Evolutionary conservation across 2,113 vertebrate genomes (phyloP).

Genomic region (Myotis yumanensis): DNA sequence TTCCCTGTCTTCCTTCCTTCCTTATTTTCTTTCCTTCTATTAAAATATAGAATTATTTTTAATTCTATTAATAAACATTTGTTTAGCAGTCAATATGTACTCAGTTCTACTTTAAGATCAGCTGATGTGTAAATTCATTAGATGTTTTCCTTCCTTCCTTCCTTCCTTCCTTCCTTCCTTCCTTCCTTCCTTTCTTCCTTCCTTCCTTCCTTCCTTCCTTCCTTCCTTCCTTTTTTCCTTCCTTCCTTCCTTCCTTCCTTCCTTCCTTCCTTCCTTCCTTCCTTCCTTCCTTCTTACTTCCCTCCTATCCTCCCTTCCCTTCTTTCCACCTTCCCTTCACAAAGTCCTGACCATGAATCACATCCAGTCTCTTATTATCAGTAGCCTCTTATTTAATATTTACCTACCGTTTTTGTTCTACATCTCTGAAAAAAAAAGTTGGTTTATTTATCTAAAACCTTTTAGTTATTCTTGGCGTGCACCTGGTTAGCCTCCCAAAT

Average conservation of each 20-base stretch:
- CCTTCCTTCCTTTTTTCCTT: not conserved
- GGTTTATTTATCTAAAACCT: not conserved
- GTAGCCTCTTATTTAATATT: not conserved
- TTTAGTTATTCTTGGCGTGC: not conserved
- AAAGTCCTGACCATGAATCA: not conserved
- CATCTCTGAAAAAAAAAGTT: not conserved
- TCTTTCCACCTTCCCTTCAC: not conserved
- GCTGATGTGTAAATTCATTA: no score
- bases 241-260: not conserved
- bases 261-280: not conserved
- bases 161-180: no score
- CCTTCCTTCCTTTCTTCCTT: not conserved
- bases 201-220: not conserved
- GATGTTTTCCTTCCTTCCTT: not conserved
- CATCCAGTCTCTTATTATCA: not conserved
- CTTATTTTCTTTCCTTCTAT: not conserved
- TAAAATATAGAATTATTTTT: no score
- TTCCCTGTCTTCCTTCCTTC: accelerated
- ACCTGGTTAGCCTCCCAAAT: not conserved
- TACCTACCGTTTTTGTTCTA: not conserved
- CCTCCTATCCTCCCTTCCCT: not conserved
- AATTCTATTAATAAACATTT: no score
- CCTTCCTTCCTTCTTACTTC: no score
- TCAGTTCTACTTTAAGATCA: no score
- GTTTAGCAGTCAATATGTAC: no score